Conservation (phyloP, 2,888 invertebrate genomes). For the Chloromyia formosa region DNA sequence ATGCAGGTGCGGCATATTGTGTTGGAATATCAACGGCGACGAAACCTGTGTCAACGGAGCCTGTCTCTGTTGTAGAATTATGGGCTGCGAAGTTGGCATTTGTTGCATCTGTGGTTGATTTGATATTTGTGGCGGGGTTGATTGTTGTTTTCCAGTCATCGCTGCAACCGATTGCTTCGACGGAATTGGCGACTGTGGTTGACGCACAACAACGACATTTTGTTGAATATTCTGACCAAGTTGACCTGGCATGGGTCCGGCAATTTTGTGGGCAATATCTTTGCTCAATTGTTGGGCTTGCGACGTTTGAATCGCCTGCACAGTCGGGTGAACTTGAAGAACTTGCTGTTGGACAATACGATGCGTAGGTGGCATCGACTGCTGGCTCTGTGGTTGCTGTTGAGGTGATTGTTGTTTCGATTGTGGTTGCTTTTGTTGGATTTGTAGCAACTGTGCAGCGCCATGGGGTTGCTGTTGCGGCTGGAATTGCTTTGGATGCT, state of each 20-base stretch:
- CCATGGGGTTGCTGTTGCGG: constrained; percentile 34
- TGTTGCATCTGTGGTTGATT: constrained; percentile 33
- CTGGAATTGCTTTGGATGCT: constrained; percentile 52
- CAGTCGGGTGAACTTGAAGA: constrained; percentile 33
- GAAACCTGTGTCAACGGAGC: constrained; percentile 3
- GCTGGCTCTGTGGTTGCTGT: constrained; percentile 34
- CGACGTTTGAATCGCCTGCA: constrained; percentile 26
- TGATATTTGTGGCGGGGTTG: neutral
- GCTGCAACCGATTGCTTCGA: constrained; percentile 39
- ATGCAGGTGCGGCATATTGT: constrained; percentile 8
- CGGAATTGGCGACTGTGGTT: constrained; percentile 27
- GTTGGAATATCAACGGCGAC: constrained; percentile 27
- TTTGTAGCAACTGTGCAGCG: constrained; percentile 46
- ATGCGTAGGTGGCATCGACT: neutral
- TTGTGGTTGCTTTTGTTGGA: constrained; percentile 46
- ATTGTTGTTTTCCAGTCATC: constrained; percentile 19
- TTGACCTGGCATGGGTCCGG: constrained; percentile 27
- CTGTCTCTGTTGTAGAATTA: constrained; percentile 29
- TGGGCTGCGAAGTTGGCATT: constrained; percentile 16
- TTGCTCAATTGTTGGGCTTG: constrained; percentile 17
- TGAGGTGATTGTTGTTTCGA: constrained; percentile 46
- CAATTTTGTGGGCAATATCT: constrained; percentile 41
- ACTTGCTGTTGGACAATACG: constrained; percentile 43
- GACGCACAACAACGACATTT: constrained; percentile 48
- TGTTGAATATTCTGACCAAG: constrained; percentile 43